Evolutionary conservation across 2,888 invertebrate genomes (phyloP).

Genomic region (Peribatodes rhomboidaria): DNA sequence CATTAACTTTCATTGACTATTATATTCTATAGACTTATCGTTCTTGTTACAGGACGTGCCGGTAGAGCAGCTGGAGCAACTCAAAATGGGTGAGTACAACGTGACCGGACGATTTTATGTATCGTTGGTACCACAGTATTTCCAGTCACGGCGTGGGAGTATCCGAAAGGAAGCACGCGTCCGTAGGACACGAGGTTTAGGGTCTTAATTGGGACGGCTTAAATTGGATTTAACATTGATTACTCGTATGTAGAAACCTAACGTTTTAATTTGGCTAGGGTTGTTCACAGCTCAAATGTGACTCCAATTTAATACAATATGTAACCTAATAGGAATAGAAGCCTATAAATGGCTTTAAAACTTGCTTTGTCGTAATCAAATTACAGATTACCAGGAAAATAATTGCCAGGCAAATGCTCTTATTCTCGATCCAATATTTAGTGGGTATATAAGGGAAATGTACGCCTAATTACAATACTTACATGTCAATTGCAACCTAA

Average conservation of each 20-base stretch:
- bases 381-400: too few relatives aligned
- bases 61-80: conserved; percentile 77
- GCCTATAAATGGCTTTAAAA: too few relatives aligned
- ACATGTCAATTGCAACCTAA: too few relatives aligned
- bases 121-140: background rate
- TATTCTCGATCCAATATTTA: too few relatives aligned
- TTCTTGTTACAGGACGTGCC: conserved; percentile 76
- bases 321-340: background rate
- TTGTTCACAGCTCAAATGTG: background rate
- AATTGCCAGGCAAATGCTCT: too few relatives aligned
- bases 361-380: too few relatives aligned
- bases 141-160: conserved; percentile 8
- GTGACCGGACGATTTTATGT: conserved; percentile 14
- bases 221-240: background rate
- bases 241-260: too few relatives aligned
- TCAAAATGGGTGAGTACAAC: conserved; percentile 73
- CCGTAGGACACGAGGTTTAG: background rate
- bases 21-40: conserved; percentile 1
- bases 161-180: conserved; percentile 9
- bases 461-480: too few relatives aligned
- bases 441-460: too few relatives aligned
- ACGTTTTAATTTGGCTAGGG: background rate
- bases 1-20: background rate
- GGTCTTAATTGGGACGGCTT: background rate
- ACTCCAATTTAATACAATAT: background rate